phyloP scores from a whole-genome alignment of 2,888 invertebrate genomes.

The Andrena trimmerana region DNA sequence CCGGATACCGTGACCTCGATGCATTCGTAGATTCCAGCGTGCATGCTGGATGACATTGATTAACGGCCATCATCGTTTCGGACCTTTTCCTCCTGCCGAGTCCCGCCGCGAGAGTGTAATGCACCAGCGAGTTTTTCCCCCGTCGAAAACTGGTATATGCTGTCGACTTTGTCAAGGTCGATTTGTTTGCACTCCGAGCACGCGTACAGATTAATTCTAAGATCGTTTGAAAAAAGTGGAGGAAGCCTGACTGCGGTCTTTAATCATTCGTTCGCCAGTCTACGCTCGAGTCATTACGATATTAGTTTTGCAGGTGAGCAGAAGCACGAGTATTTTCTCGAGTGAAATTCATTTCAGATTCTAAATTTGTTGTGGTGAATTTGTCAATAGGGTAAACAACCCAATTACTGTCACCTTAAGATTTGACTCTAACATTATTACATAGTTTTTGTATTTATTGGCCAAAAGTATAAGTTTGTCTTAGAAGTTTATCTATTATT shows the following conservation, averaged over 20 bases:
- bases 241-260: neutral
- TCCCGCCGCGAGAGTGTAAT: conserved; percentile 29
- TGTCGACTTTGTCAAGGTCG: conserved; percentile 48
- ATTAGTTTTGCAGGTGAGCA: neutral
- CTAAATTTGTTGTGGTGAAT: too few relatives aligned
- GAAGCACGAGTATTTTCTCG: neutral
- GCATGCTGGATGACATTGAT: conserved; percentile 64
- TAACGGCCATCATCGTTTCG: conserved; percentile 58
- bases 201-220: neutral
- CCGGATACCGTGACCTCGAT: conserved; percentile 62
- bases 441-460: too few relatives aligned
- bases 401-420: too few relatives aligned
- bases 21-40: conserved; percentile 60
- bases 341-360: neutral
- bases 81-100: conserved; percentile 38
- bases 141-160: conserved; percentile 20
- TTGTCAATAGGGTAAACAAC: too few relatives aligned
- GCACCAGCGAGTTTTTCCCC: conserved; percentile 15
- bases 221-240: conserved; percentile 4
- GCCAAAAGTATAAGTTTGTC: too few relatives aligned
- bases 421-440: too few relatives aligned
- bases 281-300: neutral
- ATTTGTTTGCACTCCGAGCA: conserved; percentile 34
- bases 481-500: too few relatives aligned
- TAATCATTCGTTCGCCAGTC: neutral